phyloP scores from a whole-genome alignment of 2,113 vertebrate species.

The Phoenicopterus ruber region DNA sequence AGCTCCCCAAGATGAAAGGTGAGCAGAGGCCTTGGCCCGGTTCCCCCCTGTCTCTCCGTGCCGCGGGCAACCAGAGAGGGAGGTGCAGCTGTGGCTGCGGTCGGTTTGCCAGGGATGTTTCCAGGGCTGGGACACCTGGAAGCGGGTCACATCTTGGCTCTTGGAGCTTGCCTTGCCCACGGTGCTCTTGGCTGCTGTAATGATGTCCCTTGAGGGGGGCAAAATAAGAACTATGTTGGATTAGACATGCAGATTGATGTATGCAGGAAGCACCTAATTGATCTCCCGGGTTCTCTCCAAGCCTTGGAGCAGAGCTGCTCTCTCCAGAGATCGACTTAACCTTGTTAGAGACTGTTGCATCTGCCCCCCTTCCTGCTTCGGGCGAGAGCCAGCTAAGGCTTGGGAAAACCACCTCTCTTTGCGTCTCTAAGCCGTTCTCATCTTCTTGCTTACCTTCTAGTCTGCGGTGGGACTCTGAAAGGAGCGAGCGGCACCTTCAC shows the following conservation, averaged over 20 bases:
- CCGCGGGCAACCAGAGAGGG: not conserved
- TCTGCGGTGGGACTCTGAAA: constrained; percentile 76
- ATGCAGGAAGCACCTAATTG: not conserved
- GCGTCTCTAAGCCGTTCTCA: not conserved
- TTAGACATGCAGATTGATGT: not conserved
- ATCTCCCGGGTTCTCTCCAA: not conserved
- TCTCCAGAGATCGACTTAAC: not conserved
- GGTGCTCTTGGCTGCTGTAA: not conserved
- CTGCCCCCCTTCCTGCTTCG: not conserved
- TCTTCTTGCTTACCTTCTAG: not conserved
- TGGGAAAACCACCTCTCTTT: not conserved
- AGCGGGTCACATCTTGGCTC: not conserved
- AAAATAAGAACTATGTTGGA: not conserved
- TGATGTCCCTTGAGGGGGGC: not conserved
- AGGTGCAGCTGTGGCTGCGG: not conserved
- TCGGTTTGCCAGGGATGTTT: not conserved
- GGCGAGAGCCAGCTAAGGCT: not conserved
- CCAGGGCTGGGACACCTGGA: not conserved
- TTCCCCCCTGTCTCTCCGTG: not conserved
- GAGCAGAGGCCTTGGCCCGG: not conserved
- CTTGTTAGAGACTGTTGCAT: not conserved
- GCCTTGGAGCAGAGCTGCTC: not conserved
- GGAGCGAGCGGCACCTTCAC: constrained; percentile 72
- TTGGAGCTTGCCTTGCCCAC: not conserved
- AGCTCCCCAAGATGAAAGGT: constrained; percentile 71